A percentile compares a stretch with the other conserved stretches of the same genome.
phyloP scores from a whole-genome alignment of 2,797 vertebrate species.

The Merluccius polli region DNA sequence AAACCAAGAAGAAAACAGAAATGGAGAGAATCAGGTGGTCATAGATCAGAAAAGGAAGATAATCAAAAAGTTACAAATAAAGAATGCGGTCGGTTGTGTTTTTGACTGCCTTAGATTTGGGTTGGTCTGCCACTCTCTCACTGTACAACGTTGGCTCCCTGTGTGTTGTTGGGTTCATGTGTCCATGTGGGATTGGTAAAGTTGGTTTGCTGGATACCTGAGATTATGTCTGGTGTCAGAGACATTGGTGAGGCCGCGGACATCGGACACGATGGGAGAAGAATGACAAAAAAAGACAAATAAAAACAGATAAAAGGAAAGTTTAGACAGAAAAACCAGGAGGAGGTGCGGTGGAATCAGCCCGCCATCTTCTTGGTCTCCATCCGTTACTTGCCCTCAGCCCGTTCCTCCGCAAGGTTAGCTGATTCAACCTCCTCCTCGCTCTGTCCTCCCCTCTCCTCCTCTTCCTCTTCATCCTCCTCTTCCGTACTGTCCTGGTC shows the following conservation, averaged over 20 bases:
- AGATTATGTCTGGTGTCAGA: slow-evolving; percentile 73
- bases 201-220: slow-evolving; percentile 77
- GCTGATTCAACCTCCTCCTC: slow-evolving; percentile 82
- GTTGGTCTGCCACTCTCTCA: slow-evolving; percentile 29
- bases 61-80: neutral
- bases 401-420: slow-evolving; percentile 67
- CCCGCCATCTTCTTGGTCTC: slow-evolving; percentile 57
- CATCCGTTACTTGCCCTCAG: slow-evolving; percentile 65
- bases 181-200: neutral
- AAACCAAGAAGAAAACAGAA: neutral
- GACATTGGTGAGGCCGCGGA: slow-evolving; percentile 23
- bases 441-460: slow-evolving; percentile 74
- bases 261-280: slow-evolving; percentile 55
- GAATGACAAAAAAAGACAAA: slow-evolving; percentile 25
- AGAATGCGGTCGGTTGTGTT: neutral
- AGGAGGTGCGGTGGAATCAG: slow-evolving; percentile 38
- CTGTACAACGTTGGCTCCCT: neutral
- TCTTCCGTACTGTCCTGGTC: slow-evolving; percentile 86
- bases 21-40: neutral
- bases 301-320: neutral
- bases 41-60: neutral
- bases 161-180: slow-evolving; percentile 30
- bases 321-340: neutral
- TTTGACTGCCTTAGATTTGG: slow-evolving; percentile 18
- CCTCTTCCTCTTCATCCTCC: slow-evolving; percentile 77